Evolutionary conservation across 2,113 vertebrate species (phyloP), one percentile per base, ranked within the genome.

Genomic region (Elephas maximus): DNA sequence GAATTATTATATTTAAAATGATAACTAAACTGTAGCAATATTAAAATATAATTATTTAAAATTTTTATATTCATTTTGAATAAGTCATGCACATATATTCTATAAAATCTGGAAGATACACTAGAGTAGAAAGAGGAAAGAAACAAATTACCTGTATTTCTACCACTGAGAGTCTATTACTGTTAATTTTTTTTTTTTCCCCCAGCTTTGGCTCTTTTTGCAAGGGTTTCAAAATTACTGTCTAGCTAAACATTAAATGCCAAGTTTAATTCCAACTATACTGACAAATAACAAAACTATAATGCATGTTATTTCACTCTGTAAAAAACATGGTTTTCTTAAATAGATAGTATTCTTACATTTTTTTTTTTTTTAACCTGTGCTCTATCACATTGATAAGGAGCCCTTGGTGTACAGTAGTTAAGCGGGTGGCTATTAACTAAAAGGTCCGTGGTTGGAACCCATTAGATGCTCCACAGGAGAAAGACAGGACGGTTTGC

Each of bases 341-440:
- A 89, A 48, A 33, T 91, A 41, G 41, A 8, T 74, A 76, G 21
- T 57, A 1, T 67, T 57, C 23, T 78, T 90, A 28, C 1, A n/a
- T 65, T 60, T 90, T 44, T 15, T 94, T 51, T 90, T 65, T 44
- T 15, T 94, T 63, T 90, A 53, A 90, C 10, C 74, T 85, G 62
- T 90, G 45, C 15, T 11, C n/a, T 69, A 37, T 88, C 53, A 23
- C 45, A 83, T 90, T 41, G 20, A 41, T n/a, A 41, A 44, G n/a
- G 37, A 41, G 18, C 21, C 37, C 7, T 74, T 1, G 37, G 41
- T 20, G 37, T 74, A 37, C 37, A 37, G 21, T 10, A 41, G 73
- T 41, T 69, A 69, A 48, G 65, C 12, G 3, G 8, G 12, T 69
- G 30, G 10, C 65, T 69, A 30, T 30, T 73, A 41, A 37, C n/a